Conservation (phyloP, 2,113 vertebrate genomes). For the Ardeotis arabs region DNA sequence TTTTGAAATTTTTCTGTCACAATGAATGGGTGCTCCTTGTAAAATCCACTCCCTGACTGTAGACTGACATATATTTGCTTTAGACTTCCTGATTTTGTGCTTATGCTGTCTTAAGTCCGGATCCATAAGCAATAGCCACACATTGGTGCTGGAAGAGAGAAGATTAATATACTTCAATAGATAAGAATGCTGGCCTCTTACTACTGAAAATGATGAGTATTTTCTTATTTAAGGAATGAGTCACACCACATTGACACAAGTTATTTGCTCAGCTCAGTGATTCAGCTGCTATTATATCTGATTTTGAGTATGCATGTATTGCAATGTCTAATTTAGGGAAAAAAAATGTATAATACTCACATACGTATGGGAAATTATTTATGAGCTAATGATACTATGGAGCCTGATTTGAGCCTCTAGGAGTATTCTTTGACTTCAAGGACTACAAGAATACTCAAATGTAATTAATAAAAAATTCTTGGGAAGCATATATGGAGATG, state of each 20-base stretch:
- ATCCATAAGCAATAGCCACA: not conserved
- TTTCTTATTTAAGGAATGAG: not conserved
- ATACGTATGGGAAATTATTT: not conserved
- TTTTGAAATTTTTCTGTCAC: not conserved
- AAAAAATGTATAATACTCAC: not conserved
- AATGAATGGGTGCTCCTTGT: not conserved
- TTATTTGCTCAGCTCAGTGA: not conserved
- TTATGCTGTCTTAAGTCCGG: not conserved
- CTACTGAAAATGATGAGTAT: not conserved
- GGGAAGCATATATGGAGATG: not conserved
- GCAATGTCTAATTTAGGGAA: not conserved
- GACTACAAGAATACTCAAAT: not conserved
- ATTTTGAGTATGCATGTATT: not conserved
- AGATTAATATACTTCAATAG: not conserved
- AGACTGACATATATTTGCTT: not conserved
- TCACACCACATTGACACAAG: not conserved
- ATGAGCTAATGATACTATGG: not conserved
- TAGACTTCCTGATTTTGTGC: not conserved
- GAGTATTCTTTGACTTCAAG: not conserved
- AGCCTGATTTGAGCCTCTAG: not conserved
- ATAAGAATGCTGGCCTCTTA: not conserved
- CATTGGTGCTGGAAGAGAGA: accelerated
- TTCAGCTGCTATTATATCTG: not conserved
- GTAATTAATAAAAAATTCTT: not conserved
- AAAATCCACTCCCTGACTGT: not conserved